Conservation (phyloP, 2,113 vertebrate genomes). For the Ciconia stormi region DNA sequence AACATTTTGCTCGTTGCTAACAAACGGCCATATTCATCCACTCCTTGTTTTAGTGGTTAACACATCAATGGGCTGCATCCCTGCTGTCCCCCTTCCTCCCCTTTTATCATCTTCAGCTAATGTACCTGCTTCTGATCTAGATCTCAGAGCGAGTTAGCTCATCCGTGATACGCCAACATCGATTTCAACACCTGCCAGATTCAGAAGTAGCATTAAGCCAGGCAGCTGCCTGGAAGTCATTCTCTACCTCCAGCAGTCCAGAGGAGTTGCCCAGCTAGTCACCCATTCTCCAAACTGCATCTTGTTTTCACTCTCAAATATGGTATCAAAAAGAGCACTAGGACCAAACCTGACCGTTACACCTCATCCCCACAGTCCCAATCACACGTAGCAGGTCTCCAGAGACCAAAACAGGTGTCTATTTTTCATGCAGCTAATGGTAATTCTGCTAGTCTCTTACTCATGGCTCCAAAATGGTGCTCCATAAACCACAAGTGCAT, state of each 20-base stretch:
- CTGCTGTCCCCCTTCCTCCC: background rate
- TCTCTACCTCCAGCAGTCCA: background rate
- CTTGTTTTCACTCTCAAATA: background rate
- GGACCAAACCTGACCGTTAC: background rate
- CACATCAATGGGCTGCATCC: background rate
- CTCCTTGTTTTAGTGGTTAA: background rate
- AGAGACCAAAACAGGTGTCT: background rate
- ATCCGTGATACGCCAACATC: no score
- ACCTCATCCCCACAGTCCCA: background rate
- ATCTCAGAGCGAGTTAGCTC: background rate
- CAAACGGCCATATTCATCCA: background rate
- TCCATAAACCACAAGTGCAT: background rate
- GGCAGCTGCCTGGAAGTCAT: background rate
- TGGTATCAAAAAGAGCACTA: background rate
- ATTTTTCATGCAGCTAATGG: background rate
- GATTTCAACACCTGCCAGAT: background rate
- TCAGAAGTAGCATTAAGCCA: background rate
- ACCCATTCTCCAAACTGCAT: background rate
- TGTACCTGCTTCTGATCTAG: no score
- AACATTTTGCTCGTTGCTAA: background rate
- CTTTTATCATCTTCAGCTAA: background rate
- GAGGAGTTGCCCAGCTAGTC: background rate
- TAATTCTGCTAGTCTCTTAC: background rate
- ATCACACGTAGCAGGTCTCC: background rate
- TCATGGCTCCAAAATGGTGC: background rate